phyloP scores from a whole-genome alignment of 2,113 vertebrate genomes.

The Daubentonia madagascariensis region DNA sequence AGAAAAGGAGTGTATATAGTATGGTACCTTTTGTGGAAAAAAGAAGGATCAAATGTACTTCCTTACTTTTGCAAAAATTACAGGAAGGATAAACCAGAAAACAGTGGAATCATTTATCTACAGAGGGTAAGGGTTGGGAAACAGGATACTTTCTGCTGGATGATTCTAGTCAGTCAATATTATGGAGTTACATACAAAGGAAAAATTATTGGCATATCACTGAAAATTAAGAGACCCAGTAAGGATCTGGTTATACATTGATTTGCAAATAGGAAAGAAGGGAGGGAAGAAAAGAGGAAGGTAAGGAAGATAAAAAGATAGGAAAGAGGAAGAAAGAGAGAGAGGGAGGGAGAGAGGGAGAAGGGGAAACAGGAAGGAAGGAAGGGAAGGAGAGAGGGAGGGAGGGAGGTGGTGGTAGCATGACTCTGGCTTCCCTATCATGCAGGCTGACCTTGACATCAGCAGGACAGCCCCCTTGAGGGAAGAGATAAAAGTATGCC shows the following conservation, averaged over 20 bases:
- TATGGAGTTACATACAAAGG: neutral
- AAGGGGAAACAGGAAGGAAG: neutral
- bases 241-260: neutral
- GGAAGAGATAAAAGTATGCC: slow-evolving; percentile 76
- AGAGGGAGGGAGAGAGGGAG: neutral
- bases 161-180: neutral
- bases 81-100: neutral
- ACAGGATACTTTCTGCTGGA: neutral
- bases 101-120: neutral
- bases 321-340: neutral
- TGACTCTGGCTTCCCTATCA: neutral
- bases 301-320: neutral
- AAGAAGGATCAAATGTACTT: neutral
- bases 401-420: no score
- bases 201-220: neutral
- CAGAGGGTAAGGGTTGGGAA: neutral
- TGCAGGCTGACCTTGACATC: slow-evolving; percentile 64
- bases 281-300: neutral
- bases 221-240: neutral
- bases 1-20: neutral
- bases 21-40: neutral
- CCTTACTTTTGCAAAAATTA: neutral
- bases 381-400: neutral
- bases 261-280: neutral
- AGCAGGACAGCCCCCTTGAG: neutral